Conservation (phyloP, 2,888 invertebrate species). For the Eurytoma adleriae region DNA sequence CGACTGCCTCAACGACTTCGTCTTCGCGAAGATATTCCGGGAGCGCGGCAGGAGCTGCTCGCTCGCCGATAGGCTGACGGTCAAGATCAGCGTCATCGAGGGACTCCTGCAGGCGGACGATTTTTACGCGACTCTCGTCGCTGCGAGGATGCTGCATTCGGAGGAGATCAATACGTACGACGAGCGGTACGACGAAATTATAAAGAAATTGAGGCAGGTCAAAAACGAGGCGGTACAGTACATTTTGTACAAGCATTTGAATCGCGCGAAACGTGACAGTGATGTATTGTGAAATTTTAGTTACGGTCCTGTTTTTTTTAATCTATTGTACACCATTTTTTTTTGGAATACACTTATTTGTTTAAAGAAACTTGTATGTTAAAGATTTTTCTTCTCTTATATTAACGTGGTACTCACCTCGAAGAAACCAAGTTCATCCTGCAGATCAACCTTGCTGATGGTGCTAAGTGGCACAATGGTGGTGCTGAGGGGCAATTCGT, state of each 20-base stretch:
- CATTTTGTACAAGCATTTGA: constrained; percentile 27
- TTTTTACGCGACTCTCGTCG: constrained; percentile 20
- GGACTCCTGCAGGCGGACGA: constrained; percentile 24
- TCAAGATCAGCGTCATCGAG: constrained; percentile 19
- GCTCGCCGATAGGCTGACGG: not conserved
- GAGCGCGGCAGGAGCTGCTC: not conserved
- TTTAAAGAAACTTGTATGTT: too few species aligned
- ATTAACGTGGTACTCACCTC: too few species aligned
- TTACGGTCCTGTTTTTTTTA: too few species aligned
- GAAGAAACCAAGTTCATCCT: too few species aligned
- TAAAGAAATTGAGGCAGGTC: not conserved
- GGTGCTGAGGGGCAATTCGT: constrained; percentile 58
- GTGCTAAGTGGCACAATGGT: constrained; percentile 19
- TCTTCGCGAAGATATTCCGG: constrained; percentile 16
- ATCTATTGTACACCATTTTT: too few species aligned
- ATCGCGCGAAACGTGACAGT: not conserved
- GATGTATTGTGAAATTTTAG: not conserved
- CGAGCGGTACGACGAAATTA: constrained; percentile 31
- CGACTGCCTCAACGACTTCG: constrained; percentile 15
- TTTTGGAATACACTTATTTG: too few species aligned
- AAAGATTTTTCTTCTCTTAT: too few species aligned
- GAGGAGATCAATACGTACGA: constrained; percentile 11
- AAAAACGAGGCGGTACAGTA: constrained; percentile 13
- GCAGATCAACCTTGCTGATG: not conserved
- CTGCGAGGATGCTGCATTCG: not conserved